Conservation (phyloP, 2,113 vertebrate species). For the Alethe castanea region DNA sequence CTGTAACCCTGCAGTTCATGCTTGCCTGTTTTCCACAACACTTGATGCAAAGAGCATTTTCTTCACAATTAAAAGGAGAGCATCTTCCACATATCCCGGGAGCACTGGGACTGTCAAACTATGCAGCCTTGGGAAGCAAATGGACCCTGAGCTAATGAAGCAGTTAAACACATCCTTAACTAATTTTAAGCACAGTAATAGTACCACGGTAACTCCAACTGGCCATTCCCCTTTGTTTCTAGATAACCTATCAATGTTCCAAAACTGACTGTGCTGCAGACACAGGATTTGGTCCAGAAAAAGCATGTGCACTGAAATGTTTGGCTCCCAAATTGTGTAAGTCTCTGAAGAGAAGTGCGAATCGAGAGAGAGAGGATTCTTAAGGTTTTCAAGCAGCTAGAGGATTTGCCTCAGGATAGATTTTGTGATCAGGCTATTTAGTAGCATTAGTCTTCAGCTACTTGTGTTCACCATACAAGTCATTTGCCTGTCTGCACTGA, state of each 20-base stretch:
- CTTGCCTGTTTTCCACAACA: not conserved
- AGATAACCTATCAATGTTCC: not conserved
- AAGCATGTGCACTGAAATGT: not conserved
- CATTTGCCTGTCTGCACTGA: not conserved
- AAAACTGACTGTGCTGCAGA: not conserved
- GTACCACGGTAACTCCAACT: not conserved
- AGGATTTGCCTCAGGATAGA: not conserved
- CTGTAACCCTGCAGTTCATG: not conserved
- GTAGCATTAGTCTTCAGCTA: not conserved
- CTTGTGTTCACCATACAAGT: not conserved
- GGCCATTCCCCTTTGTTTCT: not conserved
- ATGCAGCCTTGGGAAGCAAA: not conserved
- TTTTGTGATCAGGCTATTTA: not conserved
- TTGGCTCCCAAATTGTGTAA: not conserved
- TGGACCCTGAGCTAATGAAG: not conserved
- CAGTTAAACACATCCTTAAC: not conserved
- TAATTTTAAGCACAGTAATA: not conserved
- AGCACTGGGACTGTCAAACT: not conserved
- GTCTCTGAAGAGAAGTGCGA: not conserved
- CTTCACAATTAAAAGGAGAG: not conserved
- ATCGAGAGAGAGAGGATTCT: not conserved
- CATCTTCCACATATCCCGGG: not conserved
- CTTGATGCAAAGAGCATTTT: not conserved
- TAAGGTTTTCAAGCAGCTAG: not conserved
- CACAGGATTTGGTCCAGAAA: not conserved